A percentile compares a stretch with the other conserved stretches of the same genome.
Conservation (phyloP, 1,140 invertebrate genomes). For the Phenacoccus solenopsis region DNA sequence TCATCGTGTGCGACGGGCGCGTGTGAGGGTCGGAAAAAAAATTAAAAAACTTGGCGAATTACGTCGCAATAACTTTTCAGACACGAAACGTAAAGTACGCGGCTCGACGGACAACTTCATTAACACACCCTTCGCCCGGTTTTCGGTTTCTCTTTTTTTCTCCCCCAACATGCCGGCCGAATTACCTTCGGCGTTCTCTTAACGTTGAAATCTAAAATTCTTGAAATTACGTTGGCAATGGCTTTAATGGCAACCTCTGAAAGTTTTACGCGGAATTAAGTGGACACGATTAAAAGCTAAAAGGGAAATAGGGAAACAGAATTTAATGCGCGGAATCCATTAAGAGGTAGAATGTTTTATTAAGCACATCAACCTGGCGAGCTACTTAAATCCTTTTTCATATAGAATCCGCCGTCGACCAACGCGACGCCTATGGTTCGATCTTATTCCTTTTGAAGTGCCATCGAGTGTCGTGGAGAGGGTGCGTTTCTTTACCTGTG, state of each 20-base stretch:
- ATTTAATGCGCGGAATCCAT: constrained; percentile 1
- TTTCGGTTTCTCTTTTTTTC: no score
- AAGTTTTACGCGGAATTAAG: background rate
- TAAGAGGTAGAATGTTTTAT: background rate
- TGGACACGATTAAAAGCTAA: constrained; percentile 1
- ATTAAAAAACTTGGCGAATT: no score
- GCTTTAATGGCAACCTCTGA: constrained; percentile 1
- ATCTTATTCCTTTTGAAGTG: constrained; percentile 2
- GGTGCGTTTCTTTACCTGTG: no score
- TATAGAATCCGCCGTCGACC: background rate
- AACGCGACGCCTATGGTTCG: background rate
- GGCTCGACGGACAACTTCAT: no score
- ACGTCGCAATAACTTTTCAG: no score
- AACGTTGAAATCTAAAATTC: background rate
- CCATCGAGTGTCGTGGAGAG: no score
- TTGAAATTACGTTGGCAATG: background rate
- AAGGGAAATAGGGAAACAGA: constrained; percentile 1
- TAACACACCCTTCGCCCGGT: no score
- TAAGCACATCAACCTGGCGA: background rate
- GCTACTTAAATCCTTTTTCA: constrained; percentile 2
- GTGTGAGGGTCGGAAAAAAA: no score
- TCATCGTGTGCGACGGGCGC: no score
- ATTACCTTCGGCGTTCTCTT: no score
- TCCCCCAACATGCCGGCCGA: no score
- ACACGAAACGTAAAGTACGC: no score